Evolutionary conservation across 2,113 vertebrate genomes (phyloP).

Genomic region (Prolemur simus): DNA sequence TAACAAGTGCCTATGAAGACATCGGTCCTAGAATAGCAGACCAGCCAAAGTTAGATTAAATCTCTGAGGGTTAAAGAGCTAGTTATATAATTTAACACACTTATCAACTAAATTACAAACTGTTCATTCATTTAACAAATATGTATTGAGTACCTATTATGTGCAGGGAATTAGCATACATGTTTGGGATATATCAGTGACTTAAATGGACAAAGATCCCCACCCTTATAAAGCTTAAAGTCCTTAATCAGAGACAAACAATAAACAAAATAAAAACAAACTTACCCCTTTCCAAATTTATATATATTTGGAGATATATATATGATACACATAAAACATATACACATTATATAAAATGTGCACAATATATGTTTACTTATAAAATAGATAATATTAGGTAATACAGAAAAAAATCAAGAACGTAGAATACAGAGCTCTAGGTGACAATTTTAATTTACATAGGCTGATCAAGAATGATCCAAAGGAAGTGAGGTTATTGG

Average conservation of each 20-base stretch:
- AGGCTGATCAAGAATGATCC: neutral
- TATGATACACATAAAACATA: neutral
- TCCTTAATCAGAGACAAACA: neutral
- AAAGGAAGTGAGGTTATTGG: neutral
- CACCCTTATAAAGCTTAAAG: neutral
- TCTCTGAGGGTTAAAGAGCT: neutral
- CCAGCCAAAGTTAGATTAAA: neutral
- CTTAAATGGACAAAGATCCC: neutral
- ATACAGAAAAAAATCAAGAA: neutral
- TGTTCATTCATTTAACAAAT: slow-evolving; percentile 21
- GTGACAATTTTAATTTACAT: neutral
- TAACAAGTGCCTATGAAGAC: neutral
- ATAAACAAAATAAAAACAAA: neutral
- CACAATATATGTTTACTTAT: neutral
- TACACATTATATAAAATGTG: neutral
- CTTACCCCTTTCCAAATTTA: neutral
- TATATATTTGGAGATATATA: neutral
- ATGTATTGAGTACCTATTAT: neutral
- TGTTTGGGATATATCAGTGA: neutral
- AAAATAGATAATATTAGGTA: neutral
- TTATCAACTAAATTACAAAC: neutral
- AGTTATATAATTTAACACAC: neutral
- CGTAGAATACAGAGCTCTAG: neutral
- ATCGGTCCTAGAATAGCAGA: neutral
- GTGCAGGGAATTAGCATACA: neutral